A percentile compares a stretch with the other conserved stretches of the same genome.
phyloP scores from a whole-genome alignment of 2,888 invertebrate genomes.

The Andrena minutula region DNA sequence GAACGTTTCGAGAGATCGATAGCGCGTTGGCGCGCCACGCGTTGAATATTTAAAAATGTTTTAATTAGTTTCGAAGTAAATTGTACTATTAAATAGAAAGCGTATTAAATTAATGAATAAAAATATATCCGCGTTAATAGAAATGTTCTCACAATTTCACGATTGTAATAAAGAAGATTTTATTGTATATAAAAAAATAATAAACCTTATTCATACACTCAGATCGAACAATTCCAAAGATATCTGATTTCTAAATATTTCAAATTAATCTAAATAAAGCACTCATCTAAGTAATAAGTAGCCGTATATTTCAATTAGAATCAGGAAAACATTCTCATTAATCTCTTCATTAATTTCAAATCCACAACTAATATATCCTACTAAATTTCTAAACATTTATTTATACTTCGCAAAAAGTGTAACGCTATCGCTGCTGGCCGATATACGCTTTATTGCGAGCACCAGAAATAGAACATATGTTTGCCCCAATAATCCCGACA shows the following conservation, averaged over 20 bases:
- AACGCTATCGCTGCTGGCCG: background rate
- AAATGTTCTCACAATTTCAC: background rate
- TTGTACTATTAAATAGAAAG: no score
- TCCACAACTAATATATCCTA: background rate
- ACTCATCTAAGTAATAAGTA: background rate
- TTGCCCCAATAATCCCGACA: background rate
- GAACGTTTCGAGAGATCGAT: conserved; percentile 36
- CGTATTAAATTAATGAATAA: background rate
- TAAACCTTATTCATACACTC: background rate
- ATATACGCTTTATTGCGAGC: conserved; percentile 7
- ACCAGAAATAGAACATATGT: conserved; percentile 36
- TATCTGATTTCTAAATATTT: background rate
- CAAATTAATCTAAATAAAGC: background rate
- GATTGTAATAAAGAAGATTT: background rate
- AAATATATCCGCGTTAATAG: background rate
- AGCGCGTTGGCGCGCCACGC: background rate
- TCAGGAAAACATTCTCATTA: background rate
- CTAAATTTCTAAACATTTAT: background rate
- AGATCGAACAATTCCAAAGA: background rate
- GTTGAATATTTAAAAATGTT: conserved; percentile 11
- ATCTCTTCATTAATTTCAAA: background rate
- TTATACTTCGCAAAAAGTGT: background rate
- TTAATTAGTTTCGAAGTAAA: background rate
- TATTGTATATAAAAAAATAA: background rate
- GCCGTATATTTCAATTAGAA: background rate